Conservation (phyloP, 2,113 vertebrate species). For the Chelonoidis abingdonii region DNA sequence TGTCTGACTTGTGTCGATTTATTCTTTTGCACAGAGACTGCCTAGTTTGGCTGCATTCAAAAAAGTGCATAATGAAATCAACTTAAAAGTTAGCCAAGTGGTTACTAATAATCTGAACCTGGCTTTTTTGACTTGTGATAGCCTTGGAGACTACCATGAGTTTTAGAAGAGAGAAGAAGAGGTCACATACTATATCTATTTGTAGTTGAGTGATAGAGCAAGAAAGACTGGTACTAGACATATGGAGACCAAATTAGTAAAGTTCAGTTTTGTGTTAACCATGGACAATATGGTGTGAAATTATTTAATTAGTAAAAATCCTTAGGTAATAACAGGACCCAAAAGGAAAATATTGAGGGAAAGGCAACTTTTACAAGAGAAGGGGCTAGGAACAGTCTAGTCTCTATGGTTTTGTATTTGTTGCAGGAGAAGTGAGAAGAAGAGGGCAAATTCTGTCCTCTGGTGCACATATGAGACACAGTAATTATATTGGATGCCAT, state of each 20-base stretch:
- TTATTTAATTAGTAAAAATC: slow-evolving; percentile 56
- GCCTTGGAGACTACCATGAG: accelerated
- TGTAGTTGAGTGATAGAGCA: neutral
- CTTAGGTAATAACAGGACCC: slow-evolving; percentile 14
- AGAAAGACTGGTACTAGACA: slow-evolving; percentile 20
- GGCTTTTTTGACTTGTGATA: neutral
- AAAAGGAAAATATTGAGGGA: neutral
- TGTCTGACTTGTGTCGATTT: too few species aligned
- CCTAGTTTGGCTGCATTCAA: too few species aligned
- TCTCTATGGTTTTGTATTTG: accelerated
- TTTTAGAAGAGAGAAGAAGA: neutral
- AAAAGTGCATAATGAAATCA: neutral
- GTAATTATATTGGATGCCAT: neutral
- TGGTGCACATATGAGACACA: neutral
- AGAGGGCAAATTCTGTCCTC: neutral
- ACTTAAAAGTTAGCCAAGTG: neutral
- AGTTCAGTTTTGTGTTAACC: slow-evolving; percentile 8
- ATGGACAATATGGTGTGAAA: slow-evolving; percentile 34
- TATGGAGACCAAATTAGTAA: slow-evolving; percentile 55
- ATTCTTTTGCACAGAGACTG: too few species aligned
- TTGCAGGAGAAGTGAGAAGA: neutral
- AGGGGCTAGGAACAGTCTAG: neutral
- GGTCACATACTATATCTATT: neutral
- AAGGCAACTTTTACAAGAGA: neutral
- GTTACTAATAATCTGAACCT: neutral